Conservation (phyloP, 23 tunicate species). For the Halocynthia roretzi region DNA sequence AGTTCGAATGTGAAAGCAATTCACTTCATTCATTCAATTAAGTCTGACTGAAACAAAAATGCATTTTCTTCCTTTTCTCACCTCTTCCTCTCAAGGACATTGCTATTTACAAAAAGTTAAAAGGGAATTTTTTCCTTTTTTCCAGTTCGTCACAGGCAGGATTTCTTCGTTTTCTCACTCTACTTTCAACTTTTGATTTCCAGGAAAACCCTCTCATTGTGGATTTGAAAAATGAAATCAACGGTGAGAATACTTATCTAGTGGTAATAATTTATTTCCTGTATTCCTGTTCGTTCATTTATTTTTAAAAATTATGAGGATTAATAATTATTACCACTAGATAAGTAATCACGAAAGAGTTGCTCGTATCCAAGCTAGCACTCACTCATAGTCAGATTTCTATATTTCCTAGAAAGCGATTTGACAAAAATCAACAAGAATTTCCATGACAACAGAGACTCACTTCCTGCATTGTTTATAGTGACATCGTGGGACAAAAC, state of each 20-base stretch:
- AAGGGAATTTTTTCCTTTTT: background rate
- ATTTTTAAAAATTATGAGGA: too few species aligned
- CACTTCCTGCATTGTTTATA: conserved; percentile 65
- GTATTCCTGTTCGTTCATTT: too few species aligned
- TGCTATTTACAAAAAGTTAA: too few species aligned
- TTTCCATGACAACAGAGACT: conserved; percentile 37
- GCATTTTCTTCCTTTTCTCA: too few species aligned
- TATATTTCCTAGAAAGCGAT: conserved; percentile 8
- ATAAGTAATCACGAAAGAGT: too few species aligned
- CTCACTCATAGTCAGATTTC: too few species aligned
- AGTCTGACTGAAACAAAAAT: too few species aligned
- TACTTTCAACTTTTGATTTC: conserved; percentile 45
- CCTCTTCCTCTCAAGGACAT: too few species aligned
- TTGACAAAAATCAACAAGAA: conserved; percentile 12
- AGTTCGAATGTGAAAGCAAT: background rate
- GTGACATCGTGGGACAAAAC: conserved; percentile 38
- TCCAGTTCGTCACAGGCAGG: conserved; percentile 51
- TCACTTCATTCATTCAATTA: background rate
- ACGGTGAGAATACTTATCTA: conserved; percentile 22
- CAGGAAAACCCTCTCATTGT: conserved; percentile 41
- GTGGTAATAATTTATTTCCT: background rate
- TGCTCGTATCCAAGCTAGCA: too few species aligned
- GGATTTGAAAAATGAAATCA: conserved; percentile 45
- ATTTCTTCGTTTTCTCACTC: conserved; percentile 52
- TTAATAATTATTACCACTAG: too few species aligned